Conservation (phyloP, 2,797 vertebrate species). For the Falco concolor region DNA sequence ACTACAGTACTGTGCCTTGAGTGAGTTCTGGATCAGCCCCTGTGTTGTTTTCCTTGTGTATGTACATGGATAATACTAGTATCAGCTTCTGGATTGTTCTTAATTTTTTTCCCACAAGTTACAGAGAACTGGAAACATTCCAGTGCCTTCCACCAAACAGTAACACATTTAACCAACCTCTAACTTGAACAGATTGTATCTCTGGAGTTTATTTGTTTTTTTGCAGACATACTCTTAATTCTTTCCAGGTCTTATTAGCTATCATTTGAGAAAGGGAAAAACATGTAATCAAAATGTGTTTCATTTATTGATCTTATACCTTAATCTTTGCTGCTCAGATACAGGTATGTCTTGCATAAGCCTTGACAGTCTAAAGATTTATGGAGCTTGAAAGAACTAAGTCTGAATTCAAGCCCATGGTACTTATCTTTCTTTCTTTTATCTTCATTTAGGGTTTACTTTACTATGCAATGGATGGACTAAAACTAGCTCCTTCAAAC, state of each 20-base stretch:
- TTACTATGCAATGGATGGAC: not conserved
- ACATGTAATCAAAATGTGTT: not conserved
- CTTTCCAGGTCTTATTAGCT: not conserved
- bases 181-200: not conserved
- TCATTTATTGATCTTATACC: constrained; percentile 10
- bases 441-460: not conserved
- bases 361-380: constrained; percentile 5
- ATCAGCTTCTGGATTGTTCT: not conserved
- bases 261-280: not conserved
- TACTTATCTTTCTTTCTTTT: not conserved
- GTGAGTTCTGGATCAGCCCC: not conserved
- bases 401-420: not conserved
- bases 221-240: not conserved
- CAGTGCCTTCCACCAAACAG: not conserved
- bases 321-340: constrained; percentile 36
- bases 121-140: not conserved
- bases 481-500: not conserved
- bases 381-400: constrained; percentile 25
- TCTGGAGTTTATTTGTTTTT: not conserved
- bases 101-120: not conserved
- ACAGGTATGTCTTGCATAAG: not conserved
- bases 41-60: not conserved
- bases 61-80: not conserved
- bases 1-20: not conserved
- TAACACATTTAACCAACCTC: not conserved